Conservation (phyloP, 2,888 invertebrate species). For the Andrena hattorfiana region DNA sequence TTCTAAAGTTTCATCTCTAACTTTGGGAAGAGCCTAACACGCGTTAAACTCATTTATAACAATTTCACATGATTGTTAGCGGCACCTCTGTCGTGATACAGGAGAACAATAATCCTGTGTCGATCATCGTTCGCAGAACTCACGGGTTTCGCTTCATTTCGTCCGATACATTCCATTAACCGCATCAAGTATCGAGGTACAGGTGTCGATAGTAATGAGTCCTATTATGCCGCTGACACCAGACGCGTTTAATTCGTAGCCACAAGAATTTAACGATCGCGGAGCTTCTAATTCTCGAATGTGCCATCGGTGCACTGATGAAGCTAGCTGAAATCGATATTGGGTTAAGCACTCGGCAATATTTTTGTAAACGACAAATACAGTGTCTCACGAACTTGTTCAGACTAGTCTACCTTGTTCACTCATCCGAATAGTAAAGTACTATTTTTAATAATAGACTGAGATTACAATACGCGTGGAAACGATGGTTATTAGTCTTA, state of each 20-base stretch:
- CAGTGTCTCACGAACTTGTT: too few species aligned
- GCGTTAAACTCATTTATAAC: neutral
- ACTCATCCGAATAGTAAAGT: too few species aligned
- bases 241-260: constrained; percentile 5
- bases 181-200: constrained; percentile 8
- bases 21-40: too few species aligned
- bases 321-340: neutral
- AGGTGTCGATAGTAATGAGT: constrained; percentile 21
- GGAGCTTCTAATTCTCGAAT: neutral
- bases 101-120: neutral
- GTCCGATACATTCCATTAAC: constrained; percentile 26
- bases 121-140: constrained; percentile 7
- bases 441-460: too few species aligned
- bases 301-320: neutral
- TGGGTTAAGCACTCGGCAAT: too few species aligned
- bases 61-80: neutral
- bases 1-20: too few species aligned
- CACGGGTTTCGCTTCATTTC: constrained; percentile 16
- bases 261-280: constrained; percentile 27
- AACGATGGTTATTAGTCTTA: too few species aligned
- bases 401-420: too few species aligned
- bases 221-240: neutral
- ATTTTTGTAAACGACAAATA: neutral
- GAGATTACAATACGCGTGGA: too few species aligned
- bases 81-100: neutral